Percentiles rank a stretch among this genome's conserved stretches.
Evolutionary conservation across 2,888 invertebrate genomes (phyloP).

Genomic region (Orthosia cruda): DNA sequence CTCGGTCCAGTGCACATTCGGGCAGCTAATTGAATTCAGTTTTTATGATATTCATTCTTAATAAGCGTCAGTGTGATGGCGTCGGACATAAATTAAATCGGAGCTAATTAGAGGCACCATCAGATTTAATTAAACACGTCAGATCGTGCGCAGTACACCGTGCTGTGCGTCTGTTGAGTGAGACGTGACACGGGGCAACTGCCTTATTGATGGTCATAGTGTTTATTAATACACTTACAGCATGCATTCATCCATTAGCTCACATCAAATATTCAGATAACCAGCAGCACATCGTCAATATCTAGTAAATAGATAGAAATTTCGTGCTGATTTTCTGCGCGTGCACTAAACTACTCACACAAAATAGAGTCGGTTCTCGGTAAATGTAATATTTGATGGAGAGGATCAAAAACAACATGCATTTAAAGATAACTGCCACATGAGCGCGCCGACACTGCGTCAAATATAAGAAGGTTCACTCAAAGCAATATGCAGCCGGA

Average conservation of each 20-base stretch:
- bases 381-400: background rate
- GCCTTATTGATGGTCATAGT: background rate
- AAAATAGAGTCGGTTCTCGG: background rate
- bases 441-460: background rate
- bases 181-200: background rate
- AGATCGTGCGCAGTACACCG: constrained; percentile 4
- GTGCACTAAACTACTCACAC: background rate
- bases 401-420: background rate
- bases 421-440: background rate
- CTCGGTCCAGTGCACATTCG: background rate
- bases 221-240: no score
- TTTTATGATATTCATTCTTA: constrained; percentile 33
- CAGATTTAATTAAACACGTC: constrained; percentile 21
- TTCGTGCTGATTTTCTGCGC: background rate
- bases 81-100: constrained; percentile 22
- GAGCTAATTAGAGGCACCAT: constrained; percentile 18
- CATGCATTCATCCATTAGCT: no score
- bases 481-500: background rate
- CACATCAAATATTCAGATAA: no score
- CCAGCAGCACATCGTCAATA: no score
- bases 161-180: background rate
- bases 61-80: constrained; percentile 17
- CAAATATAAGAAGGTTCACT: background rate
- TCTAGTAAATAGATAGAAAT: no score
- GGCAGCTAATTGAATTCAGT: constrained; percentile 22